A percentile compares a stretch with the other conserved stretches of the same genome.
These are phyloP conservation scores for Hyppa rectilinea DNA, from an alignment of 2,888 invertebrate genomes.

Conservation along the genomic window DNA sequence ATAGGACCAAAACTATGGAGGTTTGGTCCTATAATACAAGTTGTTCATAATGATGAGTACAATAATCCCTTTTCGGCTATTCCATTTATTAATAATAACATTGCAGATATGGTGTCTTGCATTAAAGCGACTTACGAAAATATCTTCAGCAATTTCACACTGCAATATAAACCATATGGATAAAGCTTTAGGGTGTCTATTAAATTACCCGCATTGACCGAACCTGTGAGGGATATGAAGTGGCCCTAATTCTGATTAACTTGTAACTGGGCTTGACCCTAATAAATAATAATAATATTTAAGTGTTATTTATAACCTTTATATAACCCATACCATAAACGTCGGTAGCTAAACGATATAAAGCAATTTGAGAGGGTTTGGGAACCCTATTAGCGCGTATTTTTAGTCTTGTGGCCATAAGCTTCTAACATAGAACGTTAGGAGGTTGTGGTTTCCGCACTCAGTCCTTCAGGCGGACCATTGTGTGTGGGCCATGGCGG, in stretches of 20 bases:
- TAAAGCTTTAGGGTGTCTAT: conserved; percentile 20
- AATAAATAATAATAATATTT: conserved; percentile 50
- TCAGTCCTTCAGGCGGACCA: too few species aligned
- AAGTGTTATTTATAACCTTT: conserved; percentile 43
- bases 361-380: conserved; percentile 7
- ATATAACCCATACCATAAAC: conserved; percentile 31
- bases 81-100: too few species aligned
- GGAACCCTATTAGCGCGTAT: neutral
- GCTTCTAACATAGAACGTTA: too few species aligned
- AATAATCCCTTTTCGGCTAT: too few species aligned
- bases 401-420: neutral
- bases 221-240: conserved; percentile 9
- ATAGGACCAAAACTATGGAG: too few species aligned
- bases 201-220: conserved; percentile 26
- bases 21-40: too few species aligned
- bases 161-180: conserved; percentile 10
- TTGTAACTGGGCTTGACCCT: conserved; percentile 45
- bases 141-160: neutral
- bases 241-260: conserved; percentile 52
- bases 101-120: too few species aligned
- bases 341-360: conserved; percentile 7
- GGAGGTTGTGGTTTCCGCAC: too few species aligned
- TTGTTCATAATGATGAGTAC: too few species aligned
- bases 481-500: too few species aligned
- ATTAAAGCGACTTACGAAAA: too few species aligned